Evolutionary conservation across 2,888 invertebrate genomes (phyloP), one percentile per base, ranked within the genome.

Genomic region (Aphodius granarius): DNA sequence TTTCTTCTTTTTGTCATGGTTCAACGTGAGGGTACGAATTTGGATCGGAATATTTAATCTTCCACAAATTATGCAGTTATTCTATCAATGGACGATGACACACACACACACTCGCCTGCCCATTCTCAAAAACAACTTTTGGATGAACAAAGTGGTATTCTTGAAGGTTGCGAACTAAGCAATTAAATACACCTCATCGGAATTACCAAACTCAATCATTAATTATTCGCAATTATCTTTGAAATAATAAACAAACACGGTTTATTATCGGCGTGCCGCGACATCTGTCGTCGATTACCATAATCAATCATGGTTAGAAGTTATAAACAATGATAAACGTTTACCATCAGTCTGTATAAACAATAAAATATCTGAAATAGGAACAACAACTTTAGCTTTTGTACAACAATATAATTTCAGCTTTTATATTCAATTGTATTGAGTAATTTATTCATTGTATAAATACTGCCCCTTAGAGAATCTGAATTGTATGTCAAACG

Each of bases 151-250:
- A 13, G 43, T 43, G 43, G 20, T 19, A 68, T 68, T 20, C 20
- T 68, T 13, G 68, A 68, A 68, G 68, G 68, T 68, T 68, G 21
- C 68, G 20, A 19, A 68, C n/a, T 20, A 19, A 20, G 22, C 22
- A 22, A 68, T 68, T 66, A n/a, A n/a, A n/a, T n/a, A 68, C 68
- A 20, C 22, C n/a, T 68, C n/a, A 5, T 68, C n/a, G 68, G 68
- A 20, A 68, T 68, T 68, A 68, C 68, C 68, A 22, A 43, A 43
- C n/a, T 68, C 3, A 19, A 5, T 22, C n/a, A 21, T 68, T 68
- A 68, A 68, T 68, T 68, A 68, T 68, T 68, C 22, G 18, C 21
- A 21, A 3, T 22, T 68, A 19, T 68, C 43, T 68, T 68, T 20
- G n/a, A 68, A 20, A 68, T 68, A 13, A 68, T 68, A 21, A 22